Conservation (phyloP, 2,888 invertebrate species). For the Carabus problematicus region DNA sequence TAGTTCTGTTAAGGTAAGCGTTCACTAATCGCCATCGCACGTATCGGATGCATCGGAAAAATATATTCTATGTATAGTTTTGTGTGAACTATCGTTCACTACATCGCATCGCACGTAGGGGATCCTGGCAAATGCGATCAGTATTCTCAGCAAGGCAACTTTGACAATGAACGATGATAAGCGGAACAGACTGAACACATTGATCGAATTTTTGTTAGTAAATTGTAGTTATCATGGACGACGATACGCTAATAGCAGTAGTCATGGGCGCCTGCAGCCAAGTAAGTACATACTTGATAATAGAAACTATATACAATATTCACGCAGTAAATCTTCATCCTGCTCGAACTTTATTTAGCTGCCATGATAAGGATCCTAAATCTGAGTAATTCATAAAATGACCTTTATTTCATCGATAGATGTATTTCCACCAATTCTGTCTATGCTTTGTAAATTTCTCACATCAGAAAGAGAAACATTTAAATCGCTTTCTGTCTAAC, state of each 20-base stretch:
- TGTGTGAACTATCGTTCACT: too few species aligned
- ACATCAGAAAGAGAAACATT: background rate
- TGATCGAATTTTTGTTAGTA: slow-evolving; percentile 10
- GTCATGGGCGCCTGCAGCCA: background rate
- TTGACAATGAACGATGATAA: slow-evolving; percentile 13
- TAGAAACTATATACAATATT: slow-evolving; percentile 10
- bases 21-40: too few species aligned
- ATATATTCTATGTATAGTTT: too few species aligned
- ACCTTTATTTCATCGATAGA: slow-evolving; percentile 6
- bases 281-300: slow-evolving; percentile 3
- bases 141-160: too few species aligned
- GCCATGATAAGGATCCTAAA: background rate
- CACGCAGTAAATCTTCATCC: too few species aligned
- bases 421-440: slow-evolving; percentile 8
- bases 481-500: slow-evolving; percentile 9
- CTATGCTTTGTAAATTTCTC: slow-evolving; percentile 18
- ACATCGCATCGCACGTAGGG: too few species aligned
- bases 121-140: too few species aligned
- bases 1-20: too few species aligned
- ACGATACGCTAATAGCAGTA: background rate
- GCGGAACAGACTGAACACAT: slow-evolving; percentile 4
- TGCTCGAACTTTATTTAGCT: background rate
- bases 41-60: slow-evolving; percentile 1
- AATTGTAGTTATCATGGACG: slow-evolving; percentile 7
- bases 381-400: slow-evolving; percentile 1